Conservation (phyloP, 2,113 vertebrate species). For the Phylloscopus whistleri region DNA sequence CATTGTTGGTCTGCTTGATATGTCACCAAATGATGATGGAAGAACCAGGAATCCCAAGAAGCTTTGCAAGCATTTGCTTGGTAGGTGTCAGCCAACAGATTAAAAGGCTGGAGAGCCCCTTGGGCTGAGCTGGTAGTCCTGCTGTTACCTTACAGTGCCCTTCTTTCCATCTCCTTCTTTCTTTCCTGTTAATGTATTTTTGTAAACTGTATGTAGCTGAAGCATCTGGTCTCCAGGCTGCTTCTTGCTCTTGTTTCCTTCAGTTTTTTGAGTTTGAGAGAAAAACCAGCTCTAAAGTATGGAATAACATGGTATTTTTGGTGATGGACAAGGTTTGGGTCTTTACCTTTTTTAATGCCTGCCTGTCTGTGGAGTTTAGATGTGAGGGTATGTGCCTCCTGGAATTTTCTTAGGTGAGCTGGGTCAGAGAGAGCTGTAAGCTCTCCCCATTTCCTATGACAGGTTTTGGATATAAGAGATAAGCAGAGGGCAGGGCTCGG, state of each 20-base stretch:
- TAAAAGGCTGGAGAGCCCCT: neutral
- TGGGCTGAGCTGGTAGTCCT: neutral
- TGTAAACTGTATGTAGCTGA: neutral
- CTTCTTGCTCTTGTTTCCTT: neutral
- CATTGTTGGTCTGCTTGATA: neutral
- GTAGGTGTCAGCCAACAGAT: neutral
- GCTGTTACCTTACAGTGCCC: neutral
- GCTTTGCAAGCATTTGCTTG: neutral
- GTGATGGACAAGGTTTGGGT: neutral
- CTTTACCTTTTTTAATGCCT: neutral
- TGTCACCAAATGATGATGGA: neutral
- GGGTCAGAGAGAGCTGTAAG: neutral
- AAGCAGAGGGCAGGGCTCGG: neutral
- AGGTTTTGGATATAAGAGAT: neutral
- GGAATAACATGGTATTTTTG: neutral
- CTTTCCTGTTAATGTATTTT: neutral
- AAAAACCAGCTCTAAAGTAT: neutral
- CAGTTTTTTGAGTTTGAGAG: neutral
- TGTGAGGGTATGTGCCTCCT: neutral
- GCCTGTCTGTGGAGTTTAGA: neutral
- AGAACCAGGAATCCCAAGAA: neutral
- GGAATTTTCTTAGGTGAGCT: neutral
- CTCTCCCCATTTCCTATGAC: neutral
- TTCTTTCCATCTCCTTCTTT: neutral
- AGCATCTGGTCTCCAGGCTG: neutral